phyloP scores from a whole-genome alignment of 64 coral and sea anemone genomes.

The Pachyseris speciosa region DNA sequence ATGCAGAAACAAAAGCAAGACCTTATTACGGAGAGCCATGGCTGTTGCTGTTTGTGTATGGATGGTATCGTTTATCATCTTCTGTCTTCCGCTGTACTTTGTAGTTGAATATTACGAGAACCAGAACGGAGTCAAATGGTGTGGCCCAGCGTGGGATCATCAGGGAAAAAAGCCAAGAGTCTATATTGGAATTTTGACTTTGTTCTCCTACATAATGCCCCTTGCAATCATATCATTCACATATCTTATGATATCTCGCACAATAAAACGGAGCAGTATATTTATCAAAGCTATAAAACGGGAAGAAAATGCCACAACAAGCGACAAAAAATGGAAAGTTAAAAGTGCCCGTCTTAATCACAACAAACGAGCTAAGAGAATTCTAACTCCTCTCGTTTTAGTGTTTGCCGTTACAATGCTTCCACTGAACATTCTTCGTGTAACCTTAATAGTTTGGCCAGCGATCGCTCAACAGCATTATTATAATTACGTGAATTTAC shows the following conservation, averaged over 20 bases:
- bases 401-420: slow-evolving; percentile 73
- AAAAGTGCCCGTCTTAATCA: slow-evolving; percentile 17
- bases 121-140: not conserved
- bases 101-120: not conserved
- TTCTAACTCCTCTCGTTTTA: slow-evolving; percentile 76
- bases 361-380: slow-evolving; percentile 76
- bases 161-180: not conserved
- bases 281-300: slow-evolving; percentile 42
- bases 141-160: not conserved
- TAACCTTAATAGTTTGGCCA: slow-evolving; percentile 50
- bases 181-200: not conserved
- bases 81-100: slow-evolving; percentile 14
- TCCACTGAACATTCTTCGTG: slow-evolving; percentile 48
- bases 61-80: slow-evolving; percentile 57
- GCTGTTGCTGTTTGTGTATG: slow-evolving; percentile 35
- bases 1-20: not conserved
- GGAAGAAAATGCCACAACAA: not conserved
- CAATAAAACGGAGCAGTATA: slow-evolving; percentile 11
- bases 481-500: slow-evolving; percentile 40
- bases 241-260: slow-evolving; percentile 3
- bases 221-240: slow-evolving; percentile 31
- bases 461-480: not conserved
- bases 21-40: not conserved
- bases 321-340: not conserved
- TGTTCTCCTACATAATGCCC: slow-evolving; percentile 44